Evolutionary conservation across 2,888 invertebrate species (phyloP).

Genomic region (Hydrotaea diabolus): DNA sequence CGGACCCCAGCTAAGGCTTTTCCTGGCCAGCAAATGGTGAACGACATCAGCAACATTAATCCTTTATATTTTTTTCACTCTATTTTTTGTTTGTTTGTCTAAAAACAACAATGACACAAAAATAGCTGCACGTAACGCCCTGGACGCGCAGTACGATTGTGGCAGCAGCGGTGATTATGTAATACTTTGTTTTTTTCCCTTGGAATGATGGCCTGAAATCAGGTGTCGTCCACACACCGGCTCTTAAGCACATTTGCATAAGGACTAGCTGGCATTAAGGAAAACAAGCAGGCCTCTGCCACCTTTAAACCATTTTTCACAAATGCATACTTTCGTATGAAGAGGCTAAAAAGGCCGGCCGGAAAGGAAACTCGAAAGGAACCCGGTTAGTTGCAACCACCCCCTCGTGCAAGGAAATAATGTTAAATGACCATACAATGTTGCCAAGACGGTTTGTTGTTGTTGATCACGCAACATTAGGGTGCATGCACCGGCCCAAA

Average conservation of each 20-base stretch:
- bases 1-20: background rate
- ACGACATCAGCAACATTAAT: background rate
- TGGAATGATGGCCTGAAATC: background rate
- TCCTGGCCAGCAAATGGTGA: background rate
- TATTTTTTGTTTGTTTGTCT: background rate
- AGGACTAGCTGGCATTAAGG: background rate
- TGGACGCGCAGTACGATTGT: background rate
- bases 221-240: background rate
- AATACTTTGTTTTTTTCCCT: background rate
- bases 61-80: background rate
- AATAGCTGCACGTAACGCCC: conserved; percentile 44
- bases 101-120: conserved; percentile 41
- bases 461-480: conserved; percentile 74
- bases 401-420: background rate
- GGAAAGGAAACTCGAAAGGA: background rate
- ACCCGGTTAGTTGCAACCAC: conserved; percentile 9
- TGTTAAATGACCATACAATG: conserved; percentile 24
- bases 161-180: conserved; percentile 2
- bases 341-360: background rate
- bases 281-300: conserved; percentile 1
- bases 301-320: background rate
- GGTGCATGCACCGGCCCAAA: conserved; percentile 68
- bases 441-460: conserved; percentile 62
- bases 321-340: background rate
- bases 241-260: background rate